phyloP scores from a whole-genome alignment of 2,888 invertebrate species.

The Andrena marginata region DNA sequence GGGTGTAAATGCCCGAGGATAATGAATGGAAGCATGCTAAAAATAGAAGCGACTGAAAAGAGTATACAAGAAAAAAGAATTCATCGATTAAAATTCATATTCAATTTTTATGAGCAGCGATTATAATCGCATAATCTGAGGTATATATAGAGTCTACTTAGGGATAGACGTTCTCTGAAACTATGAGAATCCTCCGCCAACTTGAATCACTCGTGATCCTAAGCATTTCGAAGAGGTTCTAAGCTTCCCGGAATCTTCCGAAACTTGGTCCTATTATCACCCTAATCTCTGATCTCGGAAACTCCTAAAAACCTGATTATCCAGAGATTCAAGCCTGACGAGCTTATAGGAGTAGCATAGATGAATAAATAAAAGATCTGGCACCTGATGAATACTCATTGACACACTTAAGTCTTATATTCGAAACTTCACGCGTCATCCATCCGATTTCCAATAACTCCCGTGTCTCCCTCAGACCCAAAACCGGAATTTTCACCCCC shows the following conservation, averaged over 20 bases:
- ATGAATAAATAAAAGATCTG: no score
- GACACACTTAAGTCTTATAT: not conserved
- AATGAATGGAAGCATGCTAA: not conserved
- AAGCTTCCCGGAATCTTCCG: not conserved
- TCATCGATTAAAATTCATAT: not conserved
- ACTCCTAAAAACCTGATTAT: not conserved
- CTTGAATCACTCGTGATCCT: not conserved
- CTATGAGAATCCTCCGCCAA: not conserved
- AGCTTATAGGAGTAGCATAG: no score
- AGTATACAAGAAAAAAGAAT: not conserved
- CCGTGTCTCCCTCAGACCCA: no score
- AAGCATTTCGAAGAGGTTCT: not conserved
- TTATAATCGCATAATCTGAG: not conserved
- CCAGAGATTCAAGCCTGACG: not conserved
- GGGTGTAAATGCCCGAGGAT: not conserved
- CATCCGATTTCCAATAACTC: not conserved
- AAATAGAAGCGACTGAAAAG: not conserved
- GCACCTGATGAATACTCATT: no score
- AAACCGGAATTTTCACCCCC: conserved; percentile 34
- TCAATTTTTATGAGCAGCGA: no score
- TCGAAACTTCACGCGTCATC: not conserved
- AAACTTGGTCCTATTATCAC: not conserved
- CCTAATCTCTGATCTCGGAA: not conserved
- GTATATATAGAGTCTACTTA: not conserved
- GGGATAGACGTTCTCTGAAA: not conserved